phyloP scores from a whole-genome alignment of 2,888 invertebrate genomes.

The Tinea trinotella region DNA sequence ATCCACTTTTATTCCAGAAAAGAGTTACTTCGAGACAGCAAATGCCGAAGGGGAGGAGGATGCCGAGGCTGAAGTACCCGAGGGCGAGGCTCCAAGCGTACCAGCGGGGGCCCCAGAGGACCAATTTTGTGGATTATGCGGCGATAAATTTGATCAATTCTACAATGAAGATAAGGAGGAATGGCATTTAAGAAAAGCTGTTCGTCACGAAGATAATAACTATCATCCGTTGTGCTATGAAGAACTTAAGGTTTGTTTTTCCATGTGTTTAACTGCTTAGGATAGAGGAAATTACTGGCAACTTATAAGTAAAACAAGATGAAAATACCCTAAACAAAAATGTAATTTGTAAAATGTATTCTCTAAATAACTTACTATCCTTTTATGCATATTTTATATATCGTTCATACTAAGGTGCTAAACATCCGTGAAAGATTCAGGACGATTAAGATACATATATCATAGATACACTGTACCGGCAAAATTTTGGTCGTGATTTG shows the following conservation, averaged over 20 bases:
- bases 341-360: too few species aligned
- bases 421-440: too few species aligned
- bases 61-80: slow-evolving; percentile 20
- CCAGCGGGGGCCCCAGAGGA: slow-evolving; percentile 78
- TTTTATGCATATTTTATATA: too few species aligned
- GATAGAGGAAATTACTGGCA: too few species aligned
- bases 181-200: slow-evolving; percentile 93
- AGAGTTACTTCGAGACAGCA: slow-evolving; percentile 90
- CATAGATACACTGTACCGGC: too few species aligned
- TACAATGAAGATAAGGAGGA: slow-evolving; percentile 98
- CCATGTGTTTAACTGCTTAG: too few species aligned
- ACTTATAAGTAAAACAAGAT: too few species aligned
- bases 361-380: too few species aligned
- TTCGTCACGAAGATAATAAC: slow-evolving; percentile 80
- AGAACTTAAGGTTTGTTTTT: slow-evolving; percentile 83
- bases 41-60: slow-evolving; percentile 50
- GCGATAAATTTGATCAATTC: slow-evolving; percentile 94
- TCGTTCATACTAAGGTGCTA: too few species aligned
- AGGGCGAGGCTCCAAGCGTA: slow-evolving; percentile 75
- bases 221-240: slow-evolving; percentile 94
- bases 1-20: slow-evolving; percentile 76
- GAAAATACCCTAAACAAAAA: too few species aligned
- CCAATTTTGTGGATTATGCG: slow-evolving; percentile 88
- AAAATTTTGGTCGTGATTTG: too few species aligned
- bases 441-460: too few species aligned